These are phyloP conservation scores for Myioborus miniatus DNA, from an alignment of 2,797 vertebrate genomes.

Conservation along the genomic window DNA sequence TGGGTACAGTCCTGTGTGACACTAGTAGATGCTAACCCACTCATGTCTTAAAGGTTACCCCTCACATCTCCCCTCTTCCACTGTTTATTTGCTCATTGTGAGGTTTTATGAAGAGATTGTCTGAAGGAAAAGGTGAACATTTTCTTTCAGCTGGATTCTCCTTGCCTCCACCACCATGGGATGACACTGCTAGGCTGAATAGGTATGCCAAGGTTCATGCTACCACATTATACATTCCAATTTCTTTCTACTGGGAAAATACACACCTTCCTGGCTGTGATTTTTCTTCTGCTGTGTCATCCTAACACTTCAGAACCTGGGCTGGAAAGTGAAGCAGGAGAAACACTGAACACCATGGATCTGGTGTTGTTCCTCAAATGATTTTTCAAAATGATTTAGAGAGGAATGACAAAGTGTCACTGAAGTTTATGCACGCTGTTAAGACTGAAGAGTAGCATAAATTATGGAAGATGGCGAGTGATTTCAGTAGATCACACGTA, in stretches of 20 bases:
- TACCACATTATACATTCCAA: not conserved
- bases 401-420: not conserved
- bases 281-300: conserved; percentile 12
- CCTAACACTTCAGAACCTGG: not conserved
- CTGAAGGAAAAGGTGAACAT: not conserved
- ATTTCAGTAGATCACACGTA: not conserved
- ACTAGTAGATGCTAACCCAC: not conserved
- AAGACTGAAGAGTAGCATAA: conserved; percentile 42
- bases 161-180: not conserved
- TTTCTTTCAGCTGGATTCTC: not conserved
- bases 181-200: not conserved
- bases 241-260: not conserved
- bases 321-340: not conserved
- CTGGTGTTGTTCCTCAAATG: not conserved
- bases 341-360: not conserved
- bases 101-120: not conserved
- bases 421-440: not conserved
- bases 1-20: not conserved
- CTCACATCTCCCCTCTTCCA: not conserved
- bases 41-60: not conserved
- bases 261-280: not conserved
- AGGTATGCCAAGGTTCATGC: not conserved
- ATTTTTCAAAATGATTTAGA: conserved; percentile 57
- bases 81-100: not conserved
- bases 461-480: not conserved